These are phyloP conservation scores for Acleris holmiana DNA, from an alignment of 2,888 invertebrate species.

Conservation along the genomic window DNA sequence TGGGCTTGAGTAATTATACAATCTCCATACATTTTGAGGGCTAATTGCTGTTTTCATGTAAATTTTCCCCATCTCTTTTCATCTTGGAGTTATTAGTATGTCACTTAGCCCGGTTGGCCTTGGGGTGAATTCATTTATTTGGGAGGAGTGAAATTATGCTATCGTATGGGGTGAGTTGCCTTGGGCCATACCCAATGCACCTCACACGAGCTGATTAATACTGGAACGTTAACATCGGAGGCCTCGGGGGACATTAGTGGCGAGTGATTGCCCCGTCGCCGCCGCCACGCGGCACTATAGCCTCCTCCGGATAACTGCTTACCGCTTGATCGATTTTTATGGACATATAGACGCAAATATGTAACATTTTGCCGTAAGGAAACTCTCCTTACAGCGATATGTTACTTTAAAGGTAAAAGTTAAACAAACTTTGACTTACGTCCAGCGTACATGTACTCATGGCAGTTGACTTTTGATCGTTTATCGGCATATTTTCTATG, in stretches of 20 bases:
- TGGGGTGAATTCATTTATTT: slow-evolving; percentile 53
- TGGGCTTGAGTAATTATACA: too few relatives aligned
- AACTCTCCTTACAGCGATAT: too few relatives aligned
- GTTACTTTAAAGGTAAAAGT: too few relatives aligned
- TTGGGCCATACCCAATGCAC: too few relatives aligned
- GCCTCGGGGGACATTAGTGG: slow-evolving; percentile 55
- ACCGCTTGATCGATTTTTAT: background rate
- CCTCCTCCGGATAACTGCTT: background rate
- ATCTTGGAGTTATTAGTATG: slow-evolving; percentile 8
- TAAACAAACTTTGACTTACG: too few relatives aligned
- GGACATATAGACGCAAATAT: background rate
- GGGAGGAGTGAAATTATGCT: slow-evolving; percentile 54
- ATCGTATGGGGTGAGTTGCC: slow-evolving; percentile 51
- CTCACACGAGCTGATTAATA: slow-evolving; percentile 64
- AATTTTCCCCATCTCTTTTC: too few relatives aligned
- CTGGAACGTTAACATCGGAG: slow-evolving; percentile 58
- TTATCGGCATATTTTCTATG: too few relatives aligned
- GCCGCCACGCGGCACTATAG: background rate
- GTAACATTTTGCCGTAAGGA: too few relatives aligned
- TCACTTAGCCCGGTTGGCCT: slow-evolving; percentile 37
- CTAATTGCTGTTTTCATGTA: too few relatives aligned
- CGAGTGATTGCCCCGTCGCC: slow-evolving; percentile 44
- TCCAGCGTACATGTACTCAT: too few relatives aligned
- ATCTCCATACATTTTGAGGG: too few relatives aligned
- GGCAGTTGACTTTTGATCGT: too few relatives aligned